These are phyloP conservation scores for Orbicella faveolata DNA, from an alignment of 64 coral and sea anemone species.

Conservation along the genomic window DNA sequence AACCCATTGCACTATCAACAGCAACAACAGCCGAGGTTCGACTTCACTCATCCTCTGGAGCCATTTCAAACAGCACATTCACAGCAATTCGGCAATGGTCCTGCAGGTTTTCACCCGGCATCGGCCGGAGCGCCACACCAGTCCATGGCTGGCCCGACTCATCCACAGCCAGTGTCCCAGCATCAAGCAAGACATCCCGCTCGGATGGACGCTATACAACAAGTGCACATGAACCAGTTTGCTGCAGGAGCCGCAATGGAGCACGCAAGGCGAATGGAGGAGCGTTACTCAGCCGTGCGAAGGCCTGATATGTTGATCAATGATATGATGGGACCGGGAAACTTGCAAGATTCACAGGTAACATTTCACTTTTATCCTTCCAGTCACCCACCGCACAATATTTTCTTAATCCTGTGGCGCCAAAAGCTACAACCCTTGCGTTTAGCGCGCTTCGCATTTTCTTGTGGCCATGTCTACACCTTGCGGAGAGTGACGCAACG, in stretches of 20 bases:
- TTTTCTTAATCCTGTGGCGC: not conserved
- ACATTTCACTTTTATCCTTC: not conserved
- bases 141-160: conserved; percentile 53
- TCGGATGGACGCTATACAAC: conserved; percentile 77
- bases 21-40: conserved; percentile 84
- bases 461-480: conserved; percentile 7
- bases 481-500: not conserved
- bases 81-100: conserved; percentile 86
- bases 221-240: conserved; percentile 87
- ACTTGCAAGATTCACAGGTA: conserved; percentile 31
- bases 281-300: conserved; percentile 62
- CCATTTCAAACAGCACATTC: conserved; percentile 80
- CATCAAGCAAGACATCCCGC: conserved; percentile 79
- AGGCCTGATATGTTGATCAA: conserved; percentile 77
- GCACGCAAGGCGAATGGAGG: conserved; percentile 80
- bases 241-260: conserved; percentile 72
- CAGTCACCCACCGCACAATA: not conserved
- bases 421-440: not conserved
- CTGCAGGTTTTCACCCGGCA: conserved; percentile 73
- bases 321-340: conserved; percentile 24
- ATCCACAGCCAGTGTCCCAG: conserved; percentile 58
- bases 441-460: not conserved
- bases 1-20: conserved; percentile 92
- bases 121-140: conserved; percentile 62
- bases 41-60: conserved; percentile 87